Base-by-base conservation (phyloP, 2,797 vertebrate genomes). In the Delichon dasypus region DNA sequence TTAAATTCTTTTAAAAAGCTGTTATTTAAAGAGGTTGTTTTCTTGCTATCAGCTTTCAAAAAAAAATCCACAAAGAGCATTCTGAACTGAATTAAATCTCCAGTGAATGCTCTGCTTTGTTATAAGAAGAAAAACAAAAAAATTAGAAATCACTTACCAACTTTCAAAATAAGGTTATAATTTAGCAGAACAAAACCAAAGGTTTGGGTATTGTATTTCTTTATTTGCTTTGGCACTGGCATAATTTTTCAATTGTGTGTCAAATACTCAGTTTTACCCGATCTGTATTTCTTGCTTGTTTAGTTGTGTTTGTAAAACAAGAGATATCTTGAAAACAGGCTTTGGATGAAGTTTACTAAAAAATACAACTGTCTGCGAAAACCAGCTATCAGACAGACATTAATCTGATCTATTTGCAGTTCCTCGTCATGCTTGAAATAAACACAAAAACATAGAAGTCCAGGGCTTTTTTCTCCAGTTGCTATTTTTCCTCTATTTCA, bases 111-210 rank as follows among this genome's bases (percentile, higher is more conserved):
- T 79, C 44, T 78, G 66, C n/a, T 88, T 91, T 85, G 68, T 85
- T 67, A 80, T 57, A 87, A 88, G 22, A 85, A 77, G 57, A 85
- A 92, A 94, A 90, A 62, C 88, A 93, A 90, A 90, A 92, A 94
- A 84, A 32, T 53, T 75, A 76, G 70, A 92, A 74, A 91, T 85
- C 54, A 75, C 50, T 55, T 54, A 86, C 48, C 40, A 85, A 30
- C 45, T 73, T 95, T 70, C 51, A 94, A 91, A 96, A 88, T 85
- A 88, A 86, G 55, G 29, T 93, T 95, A 75, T 68, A 44, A 95
- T 94, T 95, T 96, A 93, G 42, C 34, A 88, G 80, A 86, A 86
- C 51, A 93, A 88, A 94, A 27, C 3, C 47, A 88, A 89, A 70
- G 67, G 13, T 86, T 93, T 95, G 87, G 64, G 70, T 91, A 94